These are phyloP conservation scores for Callionymus lyra DNA, from an alignment of 2,113 vertebrate species.

Conservation along the genomic window DNA sequence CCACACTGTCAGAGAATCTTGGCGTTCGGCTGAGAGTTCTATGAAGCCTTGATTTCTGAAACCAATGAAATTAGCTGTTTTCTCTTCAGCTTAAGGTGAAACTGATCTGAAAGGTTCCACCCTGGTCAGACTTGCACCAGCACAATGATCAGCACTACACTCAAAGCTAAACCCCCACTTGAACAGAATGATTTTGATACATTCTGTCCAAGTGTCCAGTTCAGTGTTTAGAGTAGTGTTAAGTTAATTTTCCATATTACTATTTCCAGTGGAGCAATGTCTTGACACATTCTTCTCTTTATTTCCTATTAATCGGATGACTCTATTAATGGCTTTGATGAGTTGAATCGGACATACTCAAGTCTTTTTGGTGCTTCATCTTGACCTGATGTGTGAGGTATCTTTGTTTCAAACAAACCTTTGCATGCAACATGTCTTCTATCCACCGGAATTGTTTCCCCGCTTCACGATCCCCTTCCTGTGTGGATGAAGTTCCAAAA, in stretches of 20 bases:
- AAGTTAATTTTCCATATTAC: conserved; percentile 17
- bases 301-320: conserved; percentile 10
- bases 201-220: conserved; percentile 2
- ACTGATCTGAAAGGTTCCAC: conserved; percentile 17
- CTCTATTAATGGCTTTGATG: not conserved
- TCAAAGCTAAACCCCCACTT: conserved; percentile 28
- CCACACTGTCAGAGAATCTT: conserved; percentile 23
- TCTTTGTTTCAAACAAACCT: conserved; percentile 29
- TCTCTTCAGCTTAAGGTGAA: conserved; percentile 18
- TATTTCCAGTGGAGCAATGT: conserved; percentile 50
- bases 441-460: conserved; percentile 20
- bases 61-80: conserved; percentile 42
- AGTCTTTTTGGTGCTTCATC: conserved; percentile 8
- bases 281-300: conserved; percentile 29
- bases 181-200: conserved; percentile 12
- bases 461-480: conserved; percentile 10
- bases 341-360: conserved; percentile 11
- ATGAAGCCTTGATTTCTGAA: conserved; percentile 45
- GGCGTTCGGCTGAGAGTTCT: conserved; percentile 40
- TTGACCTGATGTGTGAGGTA: conserved; percentile 18
- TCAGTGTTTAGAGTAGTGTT: conserved; percentile 7
- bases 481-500: conserved; percentile 10
- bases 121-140: conserved; percentile 55
- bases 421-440: conserved; percentile 47
- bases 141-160: conserved; percentile 38